Percentiles rank a stretch among this genome's conserved stretches.
Evolutionary conservation across 2,888 invertebrate species (phyloP).

Genomic region (Leptinotarsa haldemani): DNA sequence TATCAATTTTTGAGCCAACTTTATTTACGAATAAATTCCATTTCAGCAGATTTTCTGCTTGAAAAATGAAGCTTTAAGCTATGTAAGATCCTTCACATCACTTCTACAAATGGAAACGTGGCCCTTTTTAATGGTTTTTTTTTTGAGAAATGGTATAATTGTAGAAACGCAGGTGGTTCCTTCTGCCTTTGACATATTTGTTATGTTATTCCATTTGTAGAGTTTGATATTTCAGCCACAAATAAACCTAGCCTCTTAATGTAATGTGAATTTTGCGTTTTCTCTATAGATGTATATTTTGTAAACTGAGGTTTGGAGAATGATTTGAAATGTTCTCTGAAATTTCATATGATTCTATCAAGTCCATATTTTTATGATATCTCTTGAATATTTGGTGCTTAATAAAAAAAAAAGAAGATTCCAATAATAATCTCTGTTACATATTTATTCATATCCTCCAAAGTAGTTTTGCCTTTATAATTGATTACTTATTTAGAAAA

Average conservation of each 20-base stretch:
- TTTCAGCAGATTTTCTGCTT: slow-evolving; percentile 40
- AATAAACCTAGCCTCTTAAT: slow-evolving; percentile 32
- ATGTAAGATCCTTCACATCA: slow-evolving; percentile 39
- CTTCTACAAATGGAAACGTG: slow-evolving; percentile 35
- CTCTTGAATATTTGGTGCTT: slow-evolving; percentile 47
- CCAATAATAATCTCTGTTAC: slow-evolving; percentile 37
- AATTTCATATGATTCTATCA: slow-evolving; percentile 28
- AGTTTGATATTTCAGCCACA: slow-evolving; percentile 31
- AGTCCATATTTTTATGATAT: slow-evolving; percentile 23
- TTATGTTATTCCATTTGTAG: slow-evolving; percentile 39
- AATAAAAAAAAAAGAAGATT: slow-evolving; percentile 30
- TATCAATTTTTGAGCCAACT: slow-evolving; percentile 26
- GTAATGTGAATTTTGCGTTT: slow-evolving; percentile 19
- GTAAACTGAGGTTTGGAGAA: neutral
- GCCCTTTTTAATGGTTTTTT: neutral
- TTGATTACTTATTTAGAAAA: neutral
- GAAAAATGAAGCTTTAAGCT: slow-evolving; percentile 44
- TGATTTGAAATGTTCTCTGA: slow-evolving; percentile 21
- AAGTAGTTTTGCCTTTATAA: neutral
- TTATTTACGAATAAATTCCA: slow-evolving; percentile 37
- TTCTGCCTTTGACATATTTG: neutral
- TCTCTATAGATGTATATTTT: slow-evolving; percentile 9
- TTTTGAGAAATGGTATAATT: neutral
- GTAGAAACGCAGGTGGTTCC: neutral
- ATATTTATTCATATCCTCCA: slow-evolving; percentile 51